These are phyloP conservation scores for Chironomus tepperi DNA, from an alignment of 1,140 invertebrate genomes.

Conservation along the genomic window DNA sequence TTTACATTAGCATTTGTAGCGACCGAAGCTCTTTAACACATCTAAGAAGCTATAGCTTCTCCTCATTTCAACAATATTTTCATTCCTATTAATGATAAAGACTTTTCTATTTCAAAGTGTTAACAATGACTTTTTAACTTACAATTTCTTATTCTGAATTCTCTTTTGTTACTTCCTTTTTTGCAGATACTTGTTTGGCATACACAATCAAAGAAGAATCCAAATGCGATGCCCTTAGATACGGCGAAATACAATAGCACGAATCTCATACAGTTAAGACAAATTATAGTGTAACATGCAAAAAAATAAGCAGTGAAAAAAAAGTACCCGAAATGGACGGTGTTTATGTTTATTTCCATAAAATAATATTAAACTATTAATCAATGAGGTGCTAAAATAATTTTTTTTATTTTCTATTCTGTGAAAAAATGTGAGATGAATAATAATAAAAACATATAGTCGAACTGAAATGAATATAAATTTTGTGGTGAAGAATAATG, in stretches of 20 bases:
- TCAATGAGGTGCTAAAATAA: not conserved
- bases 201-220: constrained; percentile 74
- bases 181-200: constrained; percentile 75
- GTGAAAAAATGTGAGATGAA: too few relatives aligned
- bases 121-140: not conserved
- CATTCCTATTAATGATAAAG: too few relatives aligned
- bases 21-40: too few relatives aligned
- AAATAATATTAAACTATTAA: not conserved
- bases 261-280: constrained; percentile 51
- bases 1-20: too few relatives aligned
- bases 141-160: not conserved
- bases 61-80: too few relatives aligned
- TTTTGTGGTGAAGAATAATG: not conserved
- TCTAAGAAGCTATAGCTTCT: too few relatives aligned
- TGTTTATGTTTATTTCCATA: not conserved
- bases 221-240: constrained; percentile 49
- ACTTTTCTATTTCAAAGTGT: too few relatives aligned
- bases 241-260: constrained; percentile 51
- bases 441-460: too few relatives aligned
- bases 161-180: not conserved
- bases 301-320: not conserved
- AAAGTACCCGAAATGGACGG: not conserved
- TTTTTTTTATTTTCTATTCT: not conserved
- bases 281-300: constrained; percentile 37
- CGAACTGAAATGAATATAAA: not conserved